Evolutionary conservation across 2,113 vertebrate species (phyloP).

Genomic region (Apodemus sylvaticus): DNA sequence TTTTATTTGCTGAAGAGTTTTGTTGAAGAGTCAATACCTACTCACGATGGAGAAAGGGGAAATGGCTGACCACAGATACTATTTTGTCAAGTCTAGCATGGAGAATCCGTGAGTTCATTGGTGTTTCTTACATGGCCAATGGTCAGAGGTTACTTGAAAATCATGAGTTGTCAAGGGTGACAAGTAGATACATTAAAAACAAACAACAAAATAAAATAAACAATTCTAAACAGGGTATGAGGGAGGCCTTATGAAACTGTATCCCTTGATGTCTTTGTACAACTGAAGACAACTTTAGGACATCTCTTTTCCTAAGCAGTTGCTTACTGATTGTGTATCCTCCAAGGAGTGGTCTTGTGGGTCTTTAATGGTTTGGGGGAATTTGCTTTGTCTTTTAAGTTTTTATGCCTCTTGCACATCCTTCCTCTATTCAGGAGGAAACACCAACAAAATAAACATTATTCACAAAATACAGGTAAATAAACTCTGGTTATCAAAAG

Average conservation of each 20-base stretch:
- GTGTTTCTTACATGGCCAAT: neutral
- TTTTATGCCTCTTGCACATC: neutral
- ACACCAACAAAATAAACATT: neutral
- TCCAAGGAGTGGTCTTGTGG: neutral
- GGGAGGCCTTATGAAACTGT: too few relatives aligned
- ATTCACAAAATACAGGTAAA: neutral
- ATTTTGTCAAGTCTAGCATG: neutral
- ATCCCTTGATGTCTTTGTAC: neutral
- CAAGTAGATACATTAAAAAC: too few relatives aligned
- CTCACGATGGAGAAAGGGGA: neutral
- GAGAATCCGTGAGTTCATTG: neutral
- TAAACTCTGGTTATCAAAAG: slow-evolving; percentile 22
- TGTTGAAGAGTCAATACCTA: neutral
- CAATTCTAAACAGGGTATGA: neutral
- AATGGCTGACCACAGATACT: too few relatives aligned
- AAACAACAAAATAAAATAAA: neutral
- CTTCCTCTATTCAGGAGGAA: too few relatives aligned
- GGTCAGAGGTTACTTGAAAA: neutral
- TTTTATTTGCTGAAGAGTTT: neutral
- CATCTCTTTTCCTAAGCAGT: neutral
- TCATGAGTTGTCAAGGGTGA: too few relatives aligned
- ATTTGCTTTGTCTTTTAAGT: too few relatives aligned
- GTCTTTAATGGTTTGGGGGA: neutral
- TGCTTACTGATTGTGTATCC: neutral
- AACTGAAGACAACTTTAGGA: neutral